A percentile compares a stretch with the other conserved stretches of the same genome.
Evolutionary conservation across 2,888 invertebrate genomes (phyloP).

Genomic region (Papilio elwesi): DNA sequence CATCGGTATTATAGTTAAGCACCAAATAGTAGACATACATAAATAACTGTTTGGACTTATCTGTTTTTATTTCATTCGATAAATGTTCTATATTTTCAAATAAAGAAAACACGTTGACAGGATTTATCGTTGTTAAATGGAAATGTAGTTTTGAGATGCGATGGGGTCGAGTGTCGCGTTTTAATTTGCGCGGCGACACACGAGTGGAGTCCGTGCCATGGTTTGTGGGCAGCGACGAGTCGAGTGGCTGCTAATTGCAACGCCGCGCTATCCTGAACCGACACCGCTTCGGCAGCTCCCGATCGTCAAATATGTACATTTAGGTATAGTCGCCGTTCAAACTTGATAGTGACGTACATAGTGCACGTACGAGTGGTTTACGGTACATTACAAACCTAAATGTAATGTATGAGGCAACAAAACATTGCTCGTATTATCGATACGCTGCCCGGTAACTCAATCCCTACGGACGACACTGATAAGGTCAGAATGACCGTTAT

Average conservation of each 20-base stretch:
- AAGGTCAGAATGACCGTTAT: conserved; percentile 75
- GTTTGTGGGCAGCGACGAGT: conserved; percentile 70
- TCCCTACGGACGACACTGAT: conserved; percentile 73
- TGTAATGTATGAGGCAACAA: conserved; percentile 36
- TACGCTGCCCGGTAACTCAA: conserved; percentile 56
- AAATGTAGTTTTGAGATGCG: conserved; percentile 71
- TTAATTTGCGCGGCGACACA: conserved; percentile 83
- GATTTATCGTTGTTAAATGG: conserved; percentile 67
- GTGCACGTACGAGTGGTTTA: conserved; percentile 28
- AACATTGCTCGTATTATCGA: conserved; percentile 53
- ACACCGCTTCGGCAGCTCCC: conserved; percentile 59
- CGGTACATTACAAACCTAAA: conserved; percentile 38
- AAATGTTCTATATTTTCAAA: conserved; percentile 3
- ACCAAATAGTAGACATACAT: neutral
- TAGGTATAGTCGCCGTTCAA: conserved; percentile 48
- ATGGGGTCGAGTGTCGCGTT: conserved; percentile 78
- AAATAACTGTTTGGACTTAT: neutral
- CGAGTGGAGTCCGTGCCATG: conserved; percentile 73
- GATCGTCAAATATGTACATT: conserved; percentile 59
- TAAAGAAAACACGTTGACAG: conserved; percentile 52
- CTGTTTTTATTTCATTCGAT: neutral
- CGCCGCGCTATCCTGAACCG: conserved; percentile 64
- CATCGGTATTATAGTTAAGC: too few relatives aligned
- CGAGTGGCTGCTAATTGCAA: conserved; percentile 82
- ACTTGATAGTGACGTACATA: conserved; percentile 7